phyloP scores from a whole-genome alignment of 2,888 invertebrate species.

The Folsomia manolachei region DNA sequence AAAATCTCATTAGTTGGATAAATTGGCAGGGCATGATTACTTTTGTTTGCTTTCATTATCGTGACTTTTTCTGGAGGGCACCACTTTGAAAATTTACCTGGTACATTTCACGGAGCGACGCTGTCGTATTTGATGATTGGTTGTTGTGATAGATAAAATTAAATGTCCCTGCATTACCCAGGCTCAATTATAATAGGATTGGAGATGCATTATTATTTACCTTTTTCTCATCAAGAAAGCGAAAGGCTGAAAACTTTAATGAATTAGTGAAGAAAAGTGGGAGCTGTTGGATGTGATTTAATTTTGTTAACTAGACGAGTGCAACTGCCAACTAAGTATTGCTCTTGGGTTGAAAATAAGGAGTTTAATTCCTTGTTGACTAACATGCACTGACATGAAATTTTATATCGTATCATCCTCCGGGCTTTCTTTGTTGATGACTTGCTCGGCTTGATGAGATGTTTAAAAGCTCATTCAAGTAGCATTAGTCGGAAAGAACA shows the following conservation, averaged over 20 bases:
- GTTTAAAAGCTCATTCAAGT: slow-evolving; percentile 6
- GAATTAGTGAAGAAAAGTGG: no score
- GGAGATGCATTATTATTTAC: background rate
- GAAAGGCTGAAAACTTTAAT: no score
- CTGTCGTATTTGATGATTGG: background rate
- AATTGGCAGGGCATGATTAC: background rate
- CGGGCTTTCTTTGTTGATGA: background rate
- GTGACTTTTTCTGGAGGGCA: slow-evolving; percentile 2
- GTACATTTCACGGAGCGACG: background rate
- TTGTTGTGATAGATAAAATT: background rate
- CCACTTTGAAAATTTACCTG: background rate
- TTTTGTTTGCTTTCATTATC: background rate
- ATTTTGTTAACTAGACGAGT: background rate
- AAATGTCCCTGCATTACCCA: background rate
- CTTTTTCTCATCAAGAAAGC: slow-evolving; percentile 7
- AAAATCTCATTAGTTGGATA: slow-evolving; percentile 11
- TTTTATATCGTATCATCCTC: background rate
- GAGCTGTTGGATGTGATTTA: background rate
- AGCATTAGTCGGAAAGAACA: background rate
- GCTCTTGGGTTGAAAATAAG: no score
- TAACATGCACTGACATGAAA: background rate
- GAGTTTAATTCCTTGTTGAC: slow-evolving; percentile 7
- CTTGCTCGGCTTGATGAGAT: background rate
- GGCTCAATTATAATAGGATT: background rate
- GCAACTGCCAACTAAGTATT: background rate